A percentile compares a stretch with the other conserved stretches of the same genome.
Conservation (phyloP, 1,140 invertebrate genomes). For the Microplitis demolitor region DNA sequence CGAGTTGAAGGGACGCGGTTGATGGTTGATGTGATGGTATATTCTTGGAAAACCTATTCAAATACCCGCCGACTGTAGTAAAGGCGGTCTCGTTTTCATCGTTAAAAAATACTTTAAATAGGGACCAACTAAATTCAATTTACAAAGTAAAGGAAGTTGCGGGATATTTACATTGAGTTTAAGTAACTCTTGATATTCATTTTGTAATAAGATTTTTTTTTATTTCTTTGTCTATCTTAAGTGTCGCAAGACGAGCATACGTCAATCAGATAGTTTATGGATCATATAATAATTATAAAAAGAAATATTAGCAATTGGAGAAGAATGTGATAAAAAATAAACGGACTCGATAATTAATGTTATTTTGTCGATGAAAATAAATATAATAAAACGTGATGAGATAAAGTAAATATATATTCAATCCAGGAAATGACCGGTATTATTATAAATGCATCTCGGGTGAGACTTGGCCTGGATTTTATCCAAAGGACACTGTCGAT, state of each 20-base stretch:
- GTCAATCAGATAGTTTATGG: not conserved
- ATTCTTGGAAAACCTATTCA: constrained; percentile 28
- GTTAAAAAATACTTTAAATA: constrained; percentile 20
- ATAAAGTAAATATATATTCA: not conserved
- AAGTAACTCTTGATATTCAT: too few relatives aligned
- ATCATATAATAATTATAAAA: not conserved
- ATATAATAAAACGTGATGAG: not conserved
- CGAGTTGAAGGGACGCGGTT: constrained; percentile 3
- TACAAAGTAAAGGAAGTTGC: too few relatives aligned
- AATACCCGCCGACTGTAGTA: constrained; percentile 7
- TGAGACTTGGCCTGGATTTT: constrained; percentile 7
- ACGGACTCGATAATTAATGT: not conserved
- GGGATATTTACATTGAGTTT: too few relatives aligned
- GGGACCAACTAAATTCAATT: not conserved
- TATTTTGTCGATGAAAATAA: not conserved
- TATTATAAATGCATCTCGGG: not conserved
- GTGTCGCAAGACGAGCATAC: not conserved
- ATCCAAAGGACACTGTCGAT: constrained; percentile 7
- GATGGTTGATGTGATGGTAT: not conserved
- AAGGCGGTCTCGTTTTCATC: constrained; percentile 1
- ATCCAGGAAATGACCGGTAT: constrained; percentile 8
- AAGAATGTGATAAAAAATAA: not conserved
- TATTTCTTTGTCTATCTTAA: too few relatives aligned
- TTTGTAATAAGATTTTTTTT: too few relatives aligned
- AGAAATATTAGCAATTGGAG: not conserved